These are phyloP conservation scores for Peromyscus maniculatus DNA, from an alignment of 2,113 vertebrate genomes.

Conservation along the genomic window DNA sequence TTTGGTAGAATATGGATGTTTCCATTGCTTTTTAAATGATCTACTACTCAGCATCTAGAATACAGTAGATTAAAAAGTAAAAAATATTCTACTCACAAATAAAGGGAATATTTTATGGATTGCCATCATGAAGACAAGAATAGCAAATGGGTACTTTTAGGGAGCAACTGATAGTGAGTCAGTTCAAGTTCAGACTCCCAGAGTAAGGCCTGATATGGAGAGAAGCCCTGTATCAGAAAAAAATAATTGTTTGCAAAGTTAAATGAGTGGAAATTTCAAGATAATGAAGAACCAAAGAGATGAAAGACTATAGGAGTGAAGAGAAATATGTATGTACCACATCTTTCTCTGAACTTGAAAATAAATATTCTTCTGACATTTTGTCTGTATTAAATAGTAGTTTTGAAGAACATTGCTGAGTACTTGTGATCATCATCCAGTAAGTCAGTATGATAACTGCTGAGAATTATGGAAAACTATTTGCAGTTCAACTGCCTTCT, in stretches of 20 bases:
- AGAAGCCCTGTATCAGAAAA: background rate
- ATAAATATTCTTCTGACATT: background rate
- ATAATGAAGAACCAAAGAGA: background rate
- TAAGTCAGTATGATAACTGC: background rate
- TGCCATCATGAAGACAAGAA: background rate
- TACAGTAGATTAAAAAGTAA: background rate
- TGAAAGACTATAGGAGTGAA: background rate
- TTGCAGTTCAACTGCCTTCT: background rate
- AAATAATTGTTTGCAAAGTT: background rate
- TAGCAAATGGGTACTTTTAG: background rate
- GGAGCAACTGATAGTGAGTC: too few species aligned
- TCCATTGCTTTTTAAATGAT: background rate
- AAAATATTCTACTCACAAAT: background rate
- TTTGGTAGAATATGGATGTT: background rate
- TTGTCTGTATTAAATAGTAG: background rate
- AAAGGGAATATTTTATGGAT: background rate
- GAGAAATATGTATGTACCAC: background rate
- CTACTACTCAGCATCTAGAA: background rate
- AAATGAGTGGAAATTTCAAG: background rate
- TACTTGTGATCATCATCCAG: background rate
- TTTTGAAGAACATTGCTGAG: background rate
- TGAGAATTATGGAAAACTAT: background rate
- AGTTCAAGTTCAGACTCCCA: background rate
- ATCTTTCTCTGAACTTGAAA: background rate
- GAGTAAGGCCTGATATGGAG: background rate